phyloP scores from a whole-genome alignment of 2,113 vertebrate species.

The Anseranas semipalmata region DNA sequence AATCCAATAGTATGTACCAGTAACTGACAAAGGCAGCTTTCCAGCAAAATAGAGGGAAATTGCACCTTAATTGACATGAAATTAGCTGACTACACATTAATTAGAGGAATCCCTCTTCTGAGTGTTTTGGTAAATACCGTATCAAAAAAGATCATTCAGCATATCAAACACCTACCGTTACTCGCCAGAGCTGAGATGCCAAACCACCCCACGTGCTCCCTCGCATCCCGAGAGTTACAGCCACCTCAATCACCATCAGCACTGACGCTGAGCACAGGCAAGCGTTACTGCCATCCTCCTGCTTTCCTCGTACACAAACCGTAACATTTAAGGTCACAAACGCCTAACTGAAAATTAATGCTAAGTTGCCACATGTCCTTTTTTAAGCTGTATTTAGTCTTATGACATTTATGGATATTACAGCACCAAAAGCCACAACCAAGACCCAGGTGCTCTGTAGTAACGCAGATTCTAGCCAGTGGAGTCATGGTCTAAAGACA shows the following conservation, averaged over 20 bases:
- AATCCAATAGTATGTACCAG: not conserved
- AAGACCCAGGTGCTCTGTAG: fast-evolving
- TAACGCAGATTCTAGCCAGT: not conserved
- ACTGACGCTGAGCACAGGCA: not conserved
- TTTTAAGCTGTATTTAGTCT: not conserved
- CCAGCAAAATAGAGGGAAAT: not conserved
- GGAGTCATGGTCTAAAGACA: not conserved
- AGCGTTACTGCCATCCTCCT: not conserved
- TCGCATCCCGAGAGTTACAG: not conserved
- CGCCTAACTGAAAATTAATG: not conserved
- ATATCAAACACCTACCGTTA: not conserved
- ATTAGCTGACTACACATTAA: not conserved
- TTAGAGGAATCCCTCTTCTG: not conserved
- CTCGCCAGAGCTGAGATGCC: not conserved
- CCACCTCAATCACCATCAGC: not conserved
- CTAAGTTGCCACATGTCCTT: fast-evolving
- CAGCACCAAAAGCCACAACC: not conserved
- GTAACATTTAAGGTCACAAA: not conserved
- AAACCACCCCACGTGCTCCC: fast-evolving
- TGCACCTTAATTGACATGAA: not conserved
- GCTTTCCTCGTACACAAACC: not conserved
- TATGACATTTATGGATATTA: not conserved
- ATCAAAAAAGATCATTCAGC: not conserved
- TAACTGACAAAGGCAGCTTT: not conserved
- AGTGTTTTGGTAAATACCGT: not conserved